Evolutionary conservation across 1,140 invertebrate genomes (phyloP).

Genomic region (Rhopalosiphum maidis): DNA sequence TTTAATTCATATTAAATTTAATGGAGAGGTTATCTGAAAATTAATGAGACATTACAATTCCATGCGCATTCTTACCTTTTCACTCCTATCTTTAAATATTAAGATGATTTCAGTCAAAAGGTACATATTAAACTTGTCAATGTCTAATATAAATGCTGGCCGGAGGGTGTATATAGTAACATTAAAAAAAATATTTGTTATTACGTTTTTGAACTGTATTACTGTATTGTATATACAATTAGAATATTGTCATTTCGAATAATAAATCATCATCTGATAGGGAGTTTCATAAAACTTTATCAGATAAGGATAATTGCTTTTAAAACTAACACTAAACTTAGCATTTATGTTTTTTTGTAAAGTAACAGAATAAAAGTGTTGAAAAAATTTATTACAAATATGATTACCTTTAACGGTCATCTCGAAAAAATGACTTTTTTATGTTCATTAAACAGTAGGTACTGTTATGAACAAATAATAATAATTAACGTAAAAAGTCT

Average conservation of each 20-base stretch:
- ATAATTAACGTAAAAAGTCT: constrained; percentile 3
- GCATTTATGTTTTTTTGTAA: neutral
- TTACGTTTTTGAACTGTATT: neutral
- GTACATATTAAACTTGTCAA: neutral
- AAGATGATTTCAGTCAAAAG: neutral
- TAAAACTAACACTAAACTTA: neutral
- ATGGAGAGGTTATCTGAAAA: neutral
- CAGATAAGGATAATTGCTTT: neutral
- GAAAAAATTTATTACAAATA: neutral
- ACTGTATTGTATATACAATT: neutral
- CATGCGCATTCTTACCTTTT: neutral
- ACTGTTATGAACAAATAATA: neutral
- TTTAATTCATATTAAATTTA: neutral
- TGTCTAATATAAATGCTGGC: neutral
- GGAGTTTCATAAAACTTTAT: neutral
- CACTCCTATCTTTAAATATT: neutral
- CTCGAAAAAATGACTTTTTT: neutral
- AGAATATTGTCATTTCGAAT: neutral
- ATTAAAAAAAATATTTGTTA: neutral
- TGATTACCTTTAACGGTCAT: neutral
- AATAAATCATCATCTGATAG: neutral
- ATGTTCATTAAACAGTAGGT: neutral
- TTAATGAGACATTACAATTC: neutral
- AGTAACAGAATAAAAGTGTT: neutral
- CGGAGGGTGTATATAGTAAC: neutral